Evolutionary conservation across 2,888 invertebrate genomes (phyloP), one percentile per base, ranked within the genome.

Genomic region (Stramonita haemastoma): DNA sequence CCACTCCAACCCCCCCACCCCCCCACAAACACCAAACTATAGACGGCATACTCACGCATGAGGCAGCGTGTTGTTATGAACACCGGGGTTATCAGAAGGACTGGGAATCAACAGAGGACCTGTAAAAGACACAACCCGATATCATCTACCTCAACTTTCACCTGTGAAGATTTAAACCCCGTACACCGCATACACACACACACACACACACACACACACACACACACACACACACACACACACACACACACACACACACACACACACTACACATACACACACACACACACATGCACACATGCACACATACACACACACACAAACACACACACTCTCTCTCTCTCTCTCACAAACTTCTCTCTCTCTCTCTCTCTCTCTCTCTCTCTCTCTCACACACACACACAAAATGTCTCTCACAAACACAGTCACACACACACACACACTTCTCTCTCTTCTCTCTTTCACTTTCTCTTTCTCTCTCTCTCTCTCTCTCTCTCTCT

Each of bases 171-270:
- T 66, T 17, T 66, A 5, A 66, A 22, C 66, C 17, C 26, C 13
- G 13, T 26, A 26, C 66, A 22, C 13, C 1, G 66, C 66, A 2
- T 13, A 66, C 5, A 13, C 66, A 60, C 60, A 60, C 60, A 60
- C 60, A 60, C 60, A 60, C 60, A n/a, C 6, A 73, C 8, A 73
- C n/a, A 73, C n/a, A 79, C 79, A 79, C 19, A 79, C 1, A 86
- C 32, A 66, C 1, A 66, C n/a, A 86, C 86, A 57, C 32, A 86
- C 86, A 88, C 60, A 88, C 57, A 88, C 26, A 56, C 57, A 70
- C 5, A 34, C 46, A n/a, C 32, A 36, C 70, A 17, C 32, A 8
- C 36, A 57, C 36, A 17, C 88, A 83, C 34, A 57, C 29, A 19
- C 22, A 79, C 81, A 86, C 60, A 79, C 17, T n/a, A 77, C 32